Conservation (phyloP, 2,888 invertebrate genomes). For the Protophormia terraenovae region DNA sequence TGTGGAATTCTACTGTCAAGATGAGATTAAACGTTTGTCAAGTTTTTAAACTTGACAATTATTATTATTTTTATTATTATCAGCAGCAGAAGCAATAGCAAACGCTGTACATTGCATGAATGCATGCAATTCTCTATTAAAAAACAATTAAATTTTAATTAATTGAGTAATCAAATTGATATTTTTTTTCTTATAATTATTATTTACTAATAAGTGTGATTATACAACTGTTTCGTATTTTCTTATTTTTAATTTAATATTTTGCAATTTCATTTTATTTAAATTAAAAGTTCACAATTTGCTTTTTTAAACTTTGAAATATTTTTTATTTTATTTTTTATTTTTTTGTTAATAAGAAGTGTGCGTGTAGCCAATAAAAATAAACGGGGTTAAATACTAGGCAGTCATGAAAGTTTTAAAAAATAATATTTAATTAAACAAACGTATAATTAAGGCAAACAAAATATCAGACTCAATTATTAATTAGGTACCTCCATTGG, state of each 20-base stretch:
- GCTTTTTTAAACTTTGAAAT: not conserved
- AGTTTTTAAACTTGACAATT: not conserved
- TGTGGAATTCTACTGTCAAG: not conserved
- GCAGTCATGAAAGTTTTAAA: not conserved
- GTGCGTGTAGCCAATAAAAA: not conserved
- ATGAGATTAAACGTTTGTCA: slow-evolving; percentile 9
- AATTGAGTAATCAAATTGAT: slow-evolving; percentile 69
- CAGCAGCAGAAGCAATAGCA: no score
- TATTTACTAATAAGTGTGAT: slow-evolving; percentile 2
- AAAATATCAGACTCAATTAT: no score
- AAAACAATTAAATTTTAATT: slow-evolving; percentile 78
- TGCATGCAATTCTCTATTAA: slow-evolving; percentile 72
- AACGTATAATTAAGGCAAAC: no score
- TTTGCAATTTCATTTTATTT: not conserved
- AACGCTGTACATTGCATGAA: not conserved
- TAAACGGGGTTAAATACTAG: not conserved
- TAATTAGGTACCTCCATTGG: no score
- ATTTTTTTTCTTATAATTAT: slow-evolving; percentile 9
- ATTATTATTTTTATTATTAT: not conserved
- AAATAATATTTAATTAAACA: not conserved
- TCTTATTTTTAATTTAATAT: not conserved
- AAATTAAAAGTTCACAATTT: not conserved
- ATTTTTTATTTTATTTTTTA: not conserved
- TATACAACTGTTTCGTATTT: slow-evolving; percentile 17
- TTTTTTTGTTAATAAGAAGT: not conserved